Evolutionary conservation across 2,888 invertebrate genomes (phyloP), one percentile per base, ranked within the genome.

Genomic region (Erebia palarica): DNA sequence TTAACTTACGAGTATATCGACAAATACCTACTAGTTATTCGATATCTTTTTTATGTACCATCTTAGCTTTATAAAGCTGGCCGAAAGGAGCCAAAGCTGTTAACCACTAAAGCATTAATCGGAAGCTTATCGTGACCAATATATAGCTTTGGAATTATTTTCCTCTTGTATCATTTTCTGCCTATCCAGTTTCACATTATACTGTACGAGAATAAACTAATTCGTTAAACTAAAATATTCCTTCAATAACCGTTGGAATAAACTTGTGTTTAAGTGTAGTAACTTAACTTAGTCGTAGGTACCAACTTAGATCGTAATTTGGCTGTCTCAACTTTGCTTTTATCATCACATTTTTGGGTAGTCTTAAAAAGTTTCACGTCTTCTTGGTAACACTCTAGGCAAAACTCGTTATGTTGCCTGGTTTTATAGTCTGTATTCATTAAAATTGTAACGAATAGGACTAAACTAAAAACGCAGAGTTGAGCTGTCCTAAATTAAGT

Each of bases 121-220:
- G 86, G 86, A 85, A 85, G 92, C 92, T 92, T 91, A 86, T 81
- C 92, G 92, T 92, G 92, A 92, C 92, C 92, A 89, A 86, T 77
- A 87, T 91, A 91, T 89, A 89, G 88, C 91, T 90, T 89, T 84
- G 85, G 59, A 89, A 82, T 88, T 90, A 87, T 88, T 87, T 84
- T 87, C 89, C 89, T 90, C 90, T 86, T 90, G 83, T 88, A 87
- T 86, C 81, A 86, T 85, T 89, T 91, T 85, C 87, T 83, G 74
- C 82, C 90, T 92, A 87, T 92, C 87, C 85, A 85, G 84, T 91
- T 90, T 91, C 90, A 87, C 83, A 84, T 85, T 82, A 85, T 85
- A 83, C 82, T 80, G 75, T 79, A 84, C 86, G 49, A 27, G 47
- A 84, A 86, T 86, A 83, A 83, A 81, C 81, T 81, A 85, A 81